Evolutionary conservation across 2,113 vertebrate species (phyloP).

Genomic region (Podiceps cristatus): DNA sequence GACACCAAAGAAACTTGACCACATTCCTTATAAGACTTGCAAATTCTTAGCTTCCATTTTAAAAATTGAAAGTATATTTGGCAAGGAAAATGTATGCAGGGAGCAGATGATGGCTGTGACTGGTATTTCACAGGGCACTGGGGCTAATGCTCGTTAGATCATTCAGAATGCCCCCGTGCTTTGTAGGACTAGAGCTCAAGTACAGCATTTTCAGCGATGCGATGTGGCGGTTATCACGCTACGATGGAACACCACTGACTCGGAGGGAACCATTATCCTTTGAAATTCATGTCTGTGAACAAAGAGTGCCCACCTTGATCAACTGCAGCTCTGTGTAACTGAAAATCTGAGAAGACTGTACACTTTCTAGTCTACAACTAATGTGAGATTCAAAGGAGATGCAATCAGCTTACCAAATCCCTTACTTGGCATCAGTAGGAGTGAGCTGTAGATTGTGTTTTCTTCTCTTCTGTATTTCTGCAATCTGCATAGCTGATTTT

Average conservation of each 20-base stretch:
- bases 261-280: neutral
- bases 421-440: neutral
- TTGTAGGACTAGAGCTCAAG: neutral
- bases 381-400: neutral
- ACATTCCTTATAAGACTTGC: neutral
- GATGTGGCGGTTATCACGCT: fast-evolving
- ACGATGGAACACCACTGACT: neutral
- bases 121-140: neutral
- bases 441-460: neutral
- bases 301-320: neutral
- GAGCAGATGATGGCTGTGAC: neutral
- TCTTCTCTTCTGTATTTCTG: neutral
- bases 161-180: neutral
- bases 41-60: neutral
- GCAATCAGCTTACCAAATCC: neutral
- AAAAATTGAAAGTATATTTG: neutral
- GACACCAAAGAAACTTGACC: fast-evolving
- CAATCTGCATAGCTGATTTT: neutral
- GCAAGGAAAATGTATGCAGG: neutral
- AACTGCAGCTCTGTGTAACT: neutral
- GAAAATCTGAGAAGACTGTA: neutral
- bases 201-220: fast-evolving
- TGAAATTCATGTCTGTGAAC: neutral
- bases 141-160: neutral
- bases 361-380: neutral